Evolutionary conservation across 2,888 invertebrate genomes (phyloP).

Genomic region (Tenthredo distinguenda): DNA sequence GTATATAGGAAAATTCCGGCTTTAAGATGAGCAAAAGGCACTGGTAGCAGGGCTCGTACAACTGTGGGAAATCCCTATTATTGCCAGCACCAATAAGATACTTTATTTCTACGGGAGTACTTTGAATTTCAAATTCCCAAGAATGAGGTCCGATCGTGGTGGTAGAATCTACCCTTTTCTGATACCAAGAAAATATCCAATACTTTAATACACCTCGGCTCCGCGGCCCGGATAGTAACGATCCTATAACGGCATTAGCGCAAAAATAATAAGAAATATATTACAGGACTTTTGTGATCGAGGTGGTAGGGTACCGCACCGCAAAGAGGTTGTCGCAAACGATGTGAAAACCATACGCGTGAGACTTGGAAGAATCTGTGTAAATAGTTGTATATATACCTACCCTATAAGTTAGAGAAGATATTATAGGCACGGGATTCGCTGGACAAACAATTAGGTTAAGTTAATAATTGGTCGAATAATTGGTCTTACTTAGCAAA

Average conservation of each 20-base stretch:
- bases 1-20: background rate
- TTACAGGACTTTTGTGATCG: background rate
- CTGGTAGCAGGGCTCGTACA: background rate
- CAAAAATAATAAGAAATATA: background rate
- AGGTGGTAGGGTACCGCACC: background rate
- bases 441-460: background rate
- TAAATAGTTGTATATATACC: constrained; percentile 49
- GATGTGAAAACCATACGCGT: constrained; percentile 43
- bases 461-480: constrained; percentile 25
- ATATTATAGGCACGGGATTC: constrained; percentile 16
- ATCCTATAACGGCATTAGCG: constrained; percentile 1
- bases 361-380: constrained; percentile 21
- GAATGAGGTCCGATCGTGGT: constrained; percentile 22
- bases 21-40: background rate
- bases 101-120: background rate
- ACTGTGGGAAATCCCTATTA: background rate
- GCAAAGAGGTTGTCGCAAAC: background rate
- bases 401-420: background rate
- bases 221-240: constrained; percentile 4
- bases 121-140: constrained; percentile 41
- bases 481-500: constrained; percentile 18
- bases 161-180: constrained; percentile 18
- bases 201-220: constrained; percentile 40
- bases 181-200: constrained; percentile 35
- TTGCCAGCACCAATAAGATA: constrained; percentile 24